phyloP scores from a whole-genome alignment of 1,140 invertebrate species.

The Physella acuta region DNA sequence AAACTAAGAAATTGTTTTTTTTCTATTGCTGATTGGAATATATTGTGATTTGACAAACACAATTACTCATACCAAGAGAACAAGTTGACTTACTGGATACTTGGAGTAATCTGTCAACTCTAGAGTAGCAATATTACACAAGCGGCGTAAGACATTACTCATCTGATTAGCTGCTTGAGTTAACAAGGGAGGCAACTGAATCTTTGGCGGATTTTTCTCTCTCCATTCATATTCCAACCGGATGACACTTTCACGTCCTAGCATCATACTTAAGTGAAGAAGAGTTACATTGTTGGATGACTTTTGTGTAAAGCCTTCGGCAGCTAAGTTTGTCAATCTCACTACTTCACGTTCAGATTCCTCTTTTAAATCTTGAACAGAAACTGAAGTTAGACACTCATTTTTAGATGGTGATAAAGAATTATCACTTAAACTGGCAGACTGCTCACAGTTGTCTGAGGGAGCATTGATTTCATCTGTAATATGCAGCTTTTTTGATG shows the following conservation, averaged over 20 bases:
- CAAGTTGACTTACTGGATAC: too few relatives aligned
- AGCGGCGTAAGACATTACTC: constrained; percentile 18
- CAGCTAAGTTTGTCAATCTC: not conserved
- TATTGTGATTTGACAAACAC: too few relatives aligned
- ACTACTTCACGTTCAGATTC: constrained; percentile 13
- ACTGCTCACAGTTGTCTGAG: constrained; percentile 5
- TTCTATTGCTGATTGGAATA: too few relatives aligned
- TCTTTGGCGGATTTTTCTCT: not conserved
- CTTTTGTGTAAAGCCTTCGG: constrained; percentile 7
- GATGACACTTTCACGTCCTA: constrained; percentile 13
- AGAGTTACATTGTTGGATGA: constrained; percentile 21
- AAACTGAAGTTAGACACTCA: not conserved
- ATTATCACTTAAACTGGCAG: constrained; percentile 6
- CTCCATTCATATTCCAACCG: constrained; percentile 20
- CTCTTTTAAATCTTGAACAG: not conserved
- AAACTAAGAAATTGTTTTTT: too few relatives aligned
- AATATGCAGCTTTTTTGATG: constrained; percentile 6
- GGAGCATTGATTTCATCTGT: not conserved
- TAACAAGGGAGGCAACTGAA: not conserved
- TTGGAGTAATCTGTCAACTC: constrained; percentile 11
- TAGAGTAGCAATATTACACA: constrained; percentile 18
- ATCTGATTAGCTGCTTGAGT: constrained; percentile 14
- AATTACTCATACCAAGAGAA: too few relatives aligned
- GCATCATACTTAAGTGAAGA: constrained; percentile 17
- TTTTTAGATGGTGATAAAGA: constrained; percentile 8